A percentile compares a stretch with the other conserved stretches of the same genome.
Evolutionary conservation across 2,888 invertebrate species (phyloP).

Genomic region (Atherix ibis): DNA sequence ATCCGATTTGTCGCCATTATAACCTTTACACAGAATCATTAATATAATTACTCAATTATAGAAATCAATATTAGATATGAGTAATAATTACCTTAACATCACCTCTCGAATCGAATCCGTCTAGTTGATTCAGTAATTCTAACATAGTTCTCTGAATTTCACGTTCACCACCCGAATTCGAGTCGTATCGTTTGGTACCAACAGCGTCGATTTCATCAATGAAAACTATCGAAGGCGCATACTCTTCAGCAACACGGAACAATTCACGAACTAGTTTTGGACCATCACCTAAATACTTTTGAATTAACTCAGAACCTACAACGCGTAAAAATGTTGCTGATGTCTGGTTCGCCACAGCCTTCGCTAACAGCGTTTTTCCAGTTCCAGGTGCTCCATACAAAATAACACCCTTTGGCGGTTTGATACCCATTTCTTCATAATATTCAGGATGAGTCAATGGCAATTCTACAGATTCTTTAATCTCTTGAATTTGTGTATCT

Average conservation of each 20-base stretch:
- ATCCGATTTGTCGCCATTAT: constrained; percentile 97
- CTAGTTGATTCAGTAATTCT: constrained; percentile 93
- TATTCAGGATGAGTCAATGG: constrained; percentile 99
- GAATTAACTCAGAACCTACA: constrained; percentile 98
- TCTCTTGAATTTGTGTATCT: constrained; percentile 94
- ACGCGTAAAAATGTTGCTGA: constrained; percentile 97
- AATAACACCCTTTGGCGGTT: constrained; percentile 98
- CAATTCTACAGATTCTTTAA: constrained; percentile 95
- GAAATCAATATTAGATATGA: neutral
- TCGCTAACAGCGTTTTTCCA: constrained; percentile 93
- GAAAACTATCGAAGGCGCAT: constrained; percentile 98
- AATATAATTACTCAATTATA: constrained; percentile 11
- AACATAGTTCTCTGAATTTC: constrained; percentile 99
- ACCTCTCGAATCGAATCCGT: constrained; percentile 92
- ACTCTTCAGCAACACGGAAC: constrained; percentile 98
- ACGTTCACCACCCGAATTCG: constrained; percentile 96
- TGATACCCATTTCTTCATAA: constrained; percentile 99
- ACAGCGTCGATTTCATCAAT: constrained; percentile 99
- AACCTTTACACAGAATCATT: too few species aligned
- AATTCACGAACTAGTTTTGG: constrained; percentile 95
- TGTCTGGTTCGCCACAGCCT: constrained; percentile 98
- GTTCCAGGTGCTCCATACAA: constrained; percentile 97
- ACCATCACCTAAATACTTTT: constrained; percentile 98
- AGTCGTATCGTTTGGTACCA: constrained; percentile 96
- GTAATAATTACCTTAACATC: constrained; percentile 66